These are phyloP conservation scores for Ptilorrhoa leucosticta DNA, from an alignment of 2,113 vertebrate genomes.

Conservation along the genomic window DNA sequence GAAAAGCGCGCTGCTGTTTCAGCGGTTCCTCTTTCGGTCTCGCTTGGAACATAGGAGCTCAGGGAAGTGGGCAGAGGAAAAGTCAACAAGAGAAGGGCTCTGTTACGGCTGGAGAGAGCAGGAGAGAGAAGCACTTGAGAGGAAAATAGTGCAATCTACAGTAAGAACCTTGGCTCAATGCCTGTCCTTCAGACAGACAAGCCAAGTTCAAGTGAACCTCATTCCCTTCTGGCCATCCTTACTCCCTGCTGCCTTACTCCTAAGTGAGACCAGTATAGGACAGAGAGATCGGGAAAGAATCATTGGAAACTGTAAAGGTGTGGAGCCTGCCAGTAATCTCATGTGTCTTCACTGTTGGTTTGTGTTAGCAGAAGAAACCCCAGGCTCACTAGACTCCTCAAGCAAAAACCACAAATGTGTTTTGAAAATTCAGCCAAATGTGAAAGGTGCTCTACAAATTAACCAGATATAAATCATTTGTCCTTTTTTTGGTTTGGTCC, in stretches of 20 bases:
- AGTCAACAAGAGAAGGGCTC: background rate
- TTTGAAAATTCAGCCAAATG: slow-evolving; percentile 15
- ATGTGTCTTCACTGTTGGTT: background rate
- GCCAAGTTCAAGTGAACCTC: accelerated
- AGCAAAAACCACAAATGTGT: background rate
- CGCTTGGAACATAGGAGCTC: background rate
- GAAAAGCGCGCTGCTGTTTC: background rate
- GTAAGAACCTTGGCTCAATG: background rate
- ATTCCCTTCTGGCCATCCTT: background rate
- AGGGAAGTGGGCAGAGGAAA: background rate
- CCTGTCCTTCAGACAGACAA: background rate
- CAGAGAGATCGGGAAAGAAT: background rate
- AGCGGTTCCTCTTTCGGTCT: slow-evolving; percentile 37
- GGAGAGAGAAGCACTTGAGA: background rate
- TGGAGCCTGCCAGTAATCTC: background rate
- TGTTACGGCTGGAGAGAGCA: background rate
- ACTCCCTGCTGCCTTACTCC: background rate
- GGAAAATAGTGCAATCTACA: background rate
- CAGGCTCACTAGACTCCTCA: background rate
- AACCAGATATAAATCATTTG: background rate
- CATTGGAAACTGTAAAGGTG: accelerated
- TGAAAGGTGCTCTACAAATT: background rate
- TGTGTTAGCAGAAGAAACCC: background rate
- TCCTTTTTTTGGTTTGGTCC: background rate
- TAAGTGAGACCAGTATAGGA: background rate